Evolutionary conservation across 2,888 invertebrate species (phyloP), one percentile per base, ranked within the genome.

Genomic region (Phorcus lineatus): DNA sequence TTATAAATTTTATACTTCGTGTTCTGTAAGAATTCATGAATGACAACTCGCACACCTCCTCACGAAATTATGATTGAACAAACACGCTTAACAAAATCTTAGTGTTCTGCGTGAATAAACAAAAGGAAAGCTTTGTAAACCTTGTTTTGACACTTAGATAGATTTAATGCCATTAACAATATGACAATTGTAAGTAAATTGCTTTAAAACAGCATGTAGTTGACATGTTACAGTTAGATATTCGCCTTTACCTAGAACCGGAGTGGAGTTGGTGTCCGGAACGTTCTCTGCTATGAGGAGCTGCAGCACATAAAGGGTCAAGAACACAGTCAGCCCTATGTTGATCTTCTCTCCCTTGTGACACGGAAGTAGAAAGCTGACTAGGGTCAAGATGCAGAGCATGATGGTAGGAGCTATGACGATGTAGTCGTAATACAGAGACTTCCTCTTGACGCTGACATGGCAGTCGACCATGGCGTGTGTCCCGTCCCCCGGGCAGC

Each of bases 291-390:
- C 92, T 24, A 93, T 92, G 57, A 91, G 85, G 40, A 93, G 87
- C 84, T 93, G 92, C n/a, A 93, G 87, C 19, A 93, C 92, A 79
- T 93, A 93, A n/a, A 93, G 86, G 0, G 92, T 92, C 11, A 93
- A 90, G 81, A 93, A 92, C 3, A 93, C 93, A 0, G 92, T 93
- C 54, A 93, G 86, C 3, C 92, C 93, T 31, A 93, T 92, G 22
- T 92, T 92, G 57, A 93, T 92, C 83, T 93, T 93, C 85, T 92
- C 92, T 9, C 92, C 93, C 77, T 90, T 89, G 84, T 93, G 91
- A 83, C 92, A 92, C 1, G 93, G 93, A 74, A 93, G 83, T 79
- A 91, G 85, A 84, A 92, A 93, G 31, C 90, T 91, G 57, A 91
- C 91, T 70, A 93, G 83, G 0, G 92, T 92, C 82, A 93, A 82